phyloP scores from a whole-genome alignment of 1,140 invertebrate genomes.

The Bathynomus jamesi region DNA sequence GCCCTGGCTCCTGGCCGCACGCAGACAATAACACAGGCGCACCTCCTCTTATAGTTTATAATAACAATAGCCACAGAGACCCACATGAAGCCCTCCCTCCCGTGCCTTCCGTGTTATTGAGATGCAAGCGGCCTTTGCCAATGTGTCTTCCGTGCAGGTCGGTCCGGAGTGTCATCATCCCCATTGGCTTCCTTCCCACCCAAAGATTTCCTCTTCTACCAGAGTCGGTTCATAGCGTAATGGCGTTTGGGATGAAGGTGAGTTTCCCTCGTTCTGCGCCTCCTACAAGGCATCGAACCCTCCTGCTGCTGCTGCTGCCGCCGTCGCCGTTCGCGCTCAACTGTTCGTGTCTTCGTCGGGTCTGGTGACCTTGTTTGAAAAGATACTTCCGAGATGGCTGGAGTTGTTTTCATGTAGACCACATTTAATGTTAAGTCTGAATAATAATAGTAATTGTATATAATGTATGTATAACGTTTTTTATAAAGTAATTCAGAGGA shows the following conservation, averaged over 20 bases:
- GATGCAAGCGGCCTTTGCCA: background rate
- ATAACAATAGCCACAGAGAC: background rate
- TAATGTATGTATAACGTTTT: no score
- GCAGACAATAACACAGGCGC: background rate
- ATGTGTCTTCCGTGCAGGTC: background rate
- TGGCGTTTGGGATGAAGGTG: no score
- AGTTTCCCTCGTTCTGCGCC: background rate
- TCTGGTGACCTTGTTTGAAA: no score
- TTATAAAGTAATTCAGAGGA: no score
- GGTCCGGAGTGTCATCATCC: background rate
- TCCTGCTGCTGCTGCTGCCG: no score
- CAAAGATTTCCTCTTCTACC: background rate
- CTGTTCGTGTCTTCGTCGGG: no score
- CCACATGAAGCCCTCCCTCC: background rate
- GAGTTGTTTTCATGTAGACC: no score
- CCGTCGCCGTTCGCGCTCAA: no score
- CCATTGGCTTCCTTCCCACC: background rate
- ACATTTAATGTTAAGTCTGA: no score
- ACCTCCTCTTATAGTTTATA: background rate
- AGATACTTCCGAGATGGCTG: no score
- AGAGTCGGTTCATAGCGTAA: no score
- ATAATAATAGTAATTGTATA: no score
- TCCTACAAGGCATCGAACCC: background rate
- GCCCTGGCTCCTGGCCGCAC: background rate
- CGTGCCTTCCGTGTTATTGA: background rate